Evolutionary conservation across 2,113 vertebrate species (phyloP).

Genomic region (Muscicapa adusta): DNA sequence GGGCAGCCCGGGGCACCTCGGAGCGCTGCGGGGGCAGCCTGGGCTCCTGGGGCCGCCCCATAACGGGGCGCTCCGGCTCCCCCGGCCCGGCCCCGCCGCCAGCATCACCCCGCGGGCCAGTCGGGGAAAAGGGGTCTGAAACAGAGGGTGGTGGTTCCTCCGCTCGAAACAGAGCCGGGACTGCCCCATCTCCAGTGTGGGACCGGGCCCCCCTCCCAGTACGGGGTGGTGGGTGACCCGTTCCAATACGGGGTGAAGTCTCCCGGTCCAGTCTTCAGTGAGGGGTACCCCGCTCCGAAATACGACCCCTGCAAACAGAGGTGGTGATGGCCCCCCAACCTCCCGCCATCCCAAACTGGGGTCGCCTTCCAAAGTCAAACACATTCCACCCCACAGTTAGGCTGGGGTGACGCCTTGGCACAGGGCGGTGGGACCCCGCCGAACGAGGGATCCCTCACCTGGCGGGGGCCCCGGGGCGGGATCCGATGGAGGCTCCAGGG

Average conservation of each 20-base stretch:
- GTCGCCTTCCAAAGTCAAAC: slow-evolving; percentile 9
- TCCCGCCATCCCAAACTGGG: slow-evolving; percentile 6
- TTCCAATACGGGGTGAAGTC: not conserved
- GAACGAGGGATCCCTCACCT: not conserved
- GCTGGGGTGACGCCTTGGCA: not conserved
- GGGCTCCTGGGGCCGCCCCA: not conserved
- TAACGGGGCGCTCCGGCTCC: not conserved
- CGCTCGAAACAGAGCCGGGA: not conserved
- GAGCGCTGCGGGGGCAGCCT: not conserved
- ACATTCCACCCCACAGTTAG: not conserved
- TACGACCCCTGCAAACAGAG: not conserved
- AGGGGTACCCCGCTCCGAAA: not conserved
- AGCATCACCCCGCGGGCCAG: not conserved
- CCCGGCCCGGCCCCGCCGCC: slow-evolving; percentile 66
- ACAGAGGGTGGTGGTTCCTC: not conserved
- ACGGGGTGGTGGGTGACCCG: not conserved
- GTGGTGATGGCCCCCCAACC: not conserved
- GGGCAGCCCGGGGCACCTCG: not conserved
- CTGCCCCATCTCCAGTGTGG: not conserved
- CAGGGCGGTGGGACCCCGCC: not conserved
- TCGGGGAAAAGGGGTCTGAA: not conserved
- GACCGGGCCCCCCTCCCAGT: not conserved
- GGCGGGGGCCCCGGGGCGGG: not conserved
- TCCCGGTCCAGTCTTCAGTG: not conserved
- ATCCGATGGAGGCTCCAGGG: too few relatives aligned